Evolutionary conservation across 1,140 invertebrate species (phyloP).

Genomic region (Trachymyrmex septentrionalis): DNA sequence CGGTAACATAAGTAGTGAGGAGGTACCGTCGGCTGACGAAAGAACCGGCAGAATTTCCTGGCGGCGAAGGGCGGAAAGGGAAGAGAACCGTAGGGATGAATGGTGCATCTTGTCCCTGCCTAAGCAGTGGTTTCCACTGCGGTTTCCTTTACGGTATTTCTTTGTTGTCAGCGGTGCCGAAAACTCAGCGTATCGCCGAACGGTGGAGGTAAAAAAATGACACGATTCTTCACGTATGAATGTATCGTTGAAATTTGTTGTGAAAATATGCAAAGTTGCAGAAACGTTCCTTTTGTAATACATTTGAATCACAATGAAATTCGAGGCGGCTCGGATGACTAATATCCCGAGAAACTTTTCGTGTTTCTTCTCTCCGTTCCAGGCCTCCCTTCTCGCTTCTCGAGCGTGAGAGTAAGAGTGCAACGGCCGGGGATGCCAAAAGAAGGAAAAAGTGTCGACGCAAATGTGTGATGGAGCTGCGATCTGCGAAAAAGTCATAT

Average conservation of each 20-base stretch:
- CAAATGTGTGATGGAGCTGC: slow-evolving; percentile 11
- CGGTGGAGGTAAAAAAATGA: not conserved
- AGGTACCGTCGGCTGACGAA: not conserved
- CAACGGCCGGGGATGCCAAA: slow-evolving; percentile 37
- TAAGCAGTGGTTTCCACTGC: not conserved
- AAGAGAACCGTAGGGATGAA: slow-evolving; percentile 6
- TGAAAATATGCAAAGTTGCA: slow-evolving; percentile 11
- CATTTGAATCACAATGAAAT: slow-evolving; percentile 46
- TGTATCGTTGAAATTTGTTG: not conserved
- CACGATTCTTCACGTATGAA: not conserved
- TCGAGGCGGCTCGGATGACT: slow-evolving; percentile 35
- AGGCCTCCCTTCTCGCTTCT: not conserved
- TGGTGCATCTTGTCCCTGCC: slow-evolving; percentile 21
- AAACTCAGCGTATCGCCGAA: not conserved
- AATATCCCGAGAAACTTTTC: slow-evolving; percentile 53
- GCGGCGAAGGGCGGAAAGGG: not conserved
- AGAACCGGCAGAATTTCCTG: slow-evolving; percentile 9
- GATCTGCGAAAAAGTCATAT: not conserved
- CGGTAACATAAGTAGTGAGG: not conserved
- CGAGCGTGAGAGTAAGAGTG: slow-evolving; percentile 23
- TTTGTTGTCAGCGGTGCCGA: slow-evolving; percentile 9
- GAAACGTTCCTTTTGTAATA: not conserved
- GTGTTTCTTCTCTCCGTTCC: slow-evolving; percentile 14
- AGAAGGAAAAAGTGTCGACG: slow-evolving; percentile 1
- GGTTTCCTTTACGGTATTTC: slow-evolving; percentile 27